Percentiles rank a stretch among this genome's conserved stretches.
Evolutionary conservation across 2,113 vertebrate species (phyloP).

Genomic region (Lontra canadensis): DNA sequence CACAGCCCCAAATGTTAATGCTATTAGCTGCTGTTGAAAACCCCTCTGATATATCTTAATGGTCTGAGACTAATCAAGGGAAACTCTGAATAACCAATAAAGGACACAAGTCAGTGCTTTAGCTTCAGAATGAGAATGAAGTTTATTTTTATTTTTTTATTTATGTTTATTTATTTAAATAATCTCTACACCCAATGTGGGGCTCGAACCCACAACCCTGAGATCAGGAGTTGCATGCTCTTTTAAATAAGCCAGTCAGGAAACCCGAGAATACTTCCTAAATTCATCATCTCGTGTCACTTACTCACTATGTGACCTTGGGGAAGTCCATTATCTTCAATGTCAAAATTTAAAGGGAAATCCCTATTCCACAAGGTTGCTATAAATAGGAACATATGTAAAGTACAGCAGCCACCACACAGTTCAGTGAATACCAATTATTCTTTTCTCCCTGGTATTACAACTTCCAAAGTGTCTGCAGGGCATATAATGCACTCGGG

Average conservation of each 20-base stretch:
- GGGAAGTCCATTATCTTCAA: slow-evolving; percentile 14
- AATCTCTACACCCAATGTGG: background rate
- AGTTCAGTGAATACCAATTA: background rate
- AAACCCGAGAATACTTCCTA: background rate
- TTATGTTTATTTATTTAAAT: background rate
- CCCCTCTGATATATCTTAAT: background rate
- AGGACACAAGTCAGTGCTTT: background rate
- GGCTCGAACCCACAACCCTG: background rate
- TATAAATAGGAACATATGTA: background rate
- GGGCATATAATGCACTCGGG: background rate
- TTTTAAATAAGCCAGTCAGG: background rate
- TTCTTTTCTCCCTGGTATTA: background rate
- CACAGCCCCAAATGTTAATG: background rate
- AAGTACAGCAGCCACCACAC: background rate
- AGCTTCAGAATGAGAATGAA: background rate
- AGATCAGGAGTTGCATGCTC: background rate
- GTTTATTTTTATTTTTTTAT: background rate
- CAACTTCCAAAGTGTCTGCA: background rate
- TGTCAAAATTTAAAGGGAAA: background rate
- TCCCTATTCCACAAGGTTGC: background rate
- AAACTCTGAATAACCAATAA: slow-evolving; percentile 36
- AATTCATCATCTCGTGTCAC: background rate
- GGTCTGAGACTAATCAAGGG: slow-evolving; percentile 9
- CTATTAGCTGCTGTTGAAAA: background rate
- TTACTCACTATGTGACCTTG: background rate